These are phyloP conservation scores for Andricus quercusramuli DNA, from an alignment of 2,888 invertebrate species.

Conservation along the genomic window DNA sequence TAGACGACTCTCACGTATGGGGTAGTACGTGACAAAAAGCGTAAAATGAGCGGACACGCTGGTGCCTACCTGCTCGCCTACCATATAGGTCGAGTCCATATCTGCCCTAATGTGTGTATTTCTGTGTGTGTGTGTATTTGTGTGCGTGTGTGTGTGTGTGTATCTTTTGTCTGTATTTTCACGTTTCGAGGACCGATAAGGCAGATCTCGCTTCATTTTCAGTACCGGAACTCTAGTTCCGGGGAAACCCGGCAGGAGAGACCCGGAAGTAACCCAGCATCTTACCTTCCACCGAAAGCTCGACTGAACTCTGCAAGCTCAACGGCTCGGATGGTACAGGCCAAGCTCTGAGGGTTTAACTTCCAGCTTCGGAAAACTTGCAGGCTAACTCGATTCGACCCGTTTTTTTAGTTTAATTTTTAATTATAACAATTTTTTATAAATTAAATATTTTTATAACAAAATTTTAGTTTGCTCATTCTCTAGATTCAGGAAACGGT, in stretches of 20 bases:
- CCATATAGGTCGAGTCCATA: slow-evolving; percentile 45
- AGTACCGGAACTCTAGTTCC: slow-evolving; percentile 69
- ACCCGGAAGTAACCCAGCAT: slow-evolving; percentile 72
- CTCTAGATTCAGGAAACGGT: too few relatives aligned
- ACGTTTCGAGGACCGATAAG: slow-evolving; percentile 68
- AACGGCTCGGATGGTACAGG: slow-evolving; percentile 56
- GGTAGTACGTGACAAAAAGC: slow-evolving; percentile 68
- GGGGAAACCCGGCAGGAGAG: slow-evolving; percentile 65
- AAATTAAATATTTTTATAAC: too few relatives aligned
- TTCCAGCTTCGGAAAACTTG: too few relatives aligned
- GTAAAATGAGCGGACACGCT: slow-evolving; percentile 62
- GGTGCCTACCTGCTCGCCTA: slow-evolving; percentile 2
- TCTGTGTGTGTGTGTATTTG: not conserved
- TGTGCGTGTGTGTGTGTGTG: not conserved
- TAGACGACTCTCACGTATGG: slow-evolving; percentile 62
- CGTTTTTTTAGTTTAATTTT: too few relatives aligned
- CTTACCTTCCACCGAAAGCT: slow-evolving; percentile 68
- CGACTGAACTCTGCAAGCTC: slow-evolving; percentile 65
- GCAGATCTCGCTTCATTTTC: slow-evolving; percentile 61
- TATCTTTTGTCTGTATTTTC: not conserved
- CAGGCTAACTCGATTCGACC: too few relatives aligned
- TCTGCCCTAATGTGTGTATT: not conserved
- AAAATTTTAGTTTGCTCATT: too few relatives aligned
- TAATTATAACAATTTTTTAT: too few relatives aligned
- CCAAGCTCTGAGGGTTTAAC: slow-evolving; percentile 46